Percentiles rank a stretch among this genome's conserved stretches.
These are phyloP conservation scores for Gastracanthus pulcherrimus DNA, from an alignment of 2,888 invertebrate genomes.

Conservation along the genomic window DNA sequence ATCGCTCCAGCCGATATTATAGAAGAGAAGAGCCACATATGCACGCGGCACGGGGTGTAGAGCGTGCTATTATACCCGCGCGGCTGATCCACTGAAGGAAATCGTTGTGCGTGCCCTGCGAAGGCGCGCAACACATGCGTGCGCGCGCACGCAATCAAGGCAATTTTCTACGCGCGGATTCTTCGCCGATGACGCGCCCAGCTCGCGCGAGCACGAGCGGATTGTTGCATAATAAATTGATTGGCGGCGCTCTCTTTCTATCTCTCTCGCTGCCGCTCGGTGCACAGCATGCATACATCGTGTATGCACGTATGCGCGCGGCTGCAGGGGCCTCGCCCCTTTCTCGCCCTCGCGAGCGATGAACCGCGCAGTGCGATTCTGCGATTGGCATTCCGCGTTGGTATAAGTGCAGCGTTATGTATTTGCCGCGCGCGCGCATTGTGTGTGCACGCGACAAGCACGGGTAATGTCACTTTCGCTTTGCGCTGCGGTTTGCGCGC, in stretches of 20 bases:
- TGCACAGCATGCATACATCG: neutral
- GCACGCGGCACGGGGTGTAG: neutral
- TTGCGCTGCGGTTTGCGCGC: neutral
- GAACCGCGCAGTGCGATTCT: conserved; percentile 35
- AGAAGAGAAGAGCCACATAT: too few species aligned
- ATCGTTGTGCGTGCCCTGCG: conserved; percentile 24
- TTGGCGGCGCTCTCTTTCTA: conserved; percentile 6
- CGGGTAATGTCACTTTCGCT: conserved; percentile 30
- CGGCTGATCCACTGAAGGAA: neutral
- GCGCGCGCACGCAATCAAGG: conserved; percentile 31
- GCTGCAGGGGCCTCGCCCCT: conserved; percentile 46
- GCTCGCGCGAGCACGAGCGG: neutral
- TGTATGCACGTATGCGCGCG: too few species aligned
- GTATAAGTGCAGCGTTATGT: too few species aligned
- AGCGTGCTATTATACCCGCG: neutral
- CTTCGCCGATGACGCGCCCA: conserved; percentile 49
- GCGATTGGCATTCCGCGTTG: conserved; percentile 39
- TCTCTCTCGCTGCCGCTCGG: neutral
- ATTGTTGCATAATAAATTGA: conserved; percentile 55
- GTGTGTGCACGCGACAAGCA: neutral
- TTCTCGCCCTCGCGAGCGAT: conserved; percentile 43
- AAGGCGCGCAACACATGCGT: neutral
- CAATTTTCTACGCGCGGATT: conserved; percentile 51
- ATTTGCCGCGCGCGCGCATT: neutral
- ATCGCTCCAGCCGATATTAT: neutral